Base-by-base conservation (phyloP, 2,888 invertebrate genomes). In the Lasioglossum figueresi region DNA sequence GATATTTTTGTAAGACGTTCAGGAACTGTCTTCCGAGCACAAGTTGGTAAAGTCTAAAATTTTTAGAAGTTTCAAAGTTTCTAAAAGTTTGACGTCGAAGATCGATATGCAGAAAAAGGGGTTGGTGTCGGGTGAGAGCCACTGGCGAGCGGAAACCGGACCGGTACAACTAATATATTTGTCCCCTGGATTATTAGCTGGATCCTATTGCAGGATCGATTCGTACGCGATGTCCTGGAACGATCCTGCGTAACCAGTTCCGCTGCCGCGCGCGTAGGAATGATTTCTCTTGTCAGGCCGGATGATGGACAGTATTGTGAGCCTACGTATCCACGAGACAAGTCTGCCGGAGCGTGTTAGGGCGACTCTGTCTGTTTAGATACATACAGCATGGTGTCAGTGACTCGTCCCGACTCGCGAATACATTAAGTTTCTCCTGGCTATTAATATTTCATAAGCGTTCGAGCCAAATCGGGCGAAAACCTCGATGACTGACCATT, bases 391-490 rank as follows among this genome's bases (percentile, higher is more conserved):
- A 8, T 27, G 63, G 59, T 52, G 71, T 45, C 80, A 48, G 56
- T 73, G 79, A 63, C 72, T 83, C 71, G 73, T 87, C 68, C 72
- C 52, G 52, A 10, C 23, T 10, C n/a, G 23, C n/a, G 84, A 83
- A 86, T 83, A 86, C 77, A 84, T 89, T 84, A 80, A 80, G 78
- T 79, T 70, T 73, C 79, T 76, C 77, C 63, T 90, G 74, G n/a
- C 72, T 78, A 90, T 90, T 89, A 84, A 90, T 89, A 90, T 90
- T 89, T 90, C 79, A 89, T 89, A 83, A 90, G 74, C 81, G 80
- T 40, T n/a, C 56, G 48, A 78, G 76, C 31, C 72, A 48, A 89
- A 88, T 90, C 87, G 82, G 72, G 83, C 72, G 78, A 45, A 88
- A 82, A 86, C 84, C 76, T 78, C 68, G 82, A 78, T 80, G 85